Percentiles rank a stretch among this genome's conserved stretches.
These are phyloP conservation scores for Harpalus rubripes DNA, from an alignment of 2,888 invertebrate genomes.

Conservation along the genomic window DNA sequence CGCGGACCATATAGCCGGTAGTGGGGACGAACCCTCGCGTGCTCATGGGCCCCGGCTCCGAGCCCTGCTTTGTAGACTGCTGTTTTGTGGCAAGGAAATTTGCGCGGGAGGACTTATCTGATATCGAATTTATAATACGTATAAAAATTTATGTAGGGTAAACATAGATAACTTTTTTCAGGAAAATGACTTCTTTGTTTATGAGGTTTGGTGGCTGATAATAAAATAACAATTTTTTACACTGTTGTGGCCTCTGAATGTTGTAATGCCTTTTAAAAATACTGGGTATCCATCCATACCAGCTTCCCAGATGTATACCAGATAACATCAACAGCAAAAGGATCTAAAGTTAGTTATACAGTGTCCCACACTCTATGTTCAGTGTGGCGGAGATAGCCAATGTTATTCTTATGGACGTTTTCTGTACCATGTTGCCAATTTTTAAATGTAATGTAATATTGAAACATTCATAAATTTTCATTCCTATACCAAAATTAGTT, in stretches of 20 bases:
- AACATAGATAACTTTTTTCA: slow-evolving; percentile 1
- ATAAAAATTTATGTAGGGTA: slow-evolving; percentile 8
- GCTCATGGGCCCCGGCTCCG: not conserved
- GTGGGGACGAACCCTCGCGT: slow-evolving; percentile 40
- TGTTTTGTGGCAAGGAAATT: slow-evolving; percentile 12
- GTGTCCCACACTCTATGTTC: too few species aligned
- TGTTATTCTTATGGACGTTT: too few species aligned
- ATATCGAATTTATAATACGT: not conserved
- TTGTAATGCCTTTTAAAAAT: not conserved
- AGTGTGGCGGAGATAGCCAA: too few species aligned
- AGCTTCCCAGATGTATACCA: too few species aligned
- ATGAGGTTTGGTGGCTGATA: not conserved
- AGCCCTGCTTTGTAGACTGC: slow-evolving; percentile 3
- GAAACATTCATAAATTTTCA: too few species aligned
- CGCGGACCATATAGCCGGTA: slow-evolving; percentile 3
- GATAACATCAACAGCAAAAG: too few species aligned
- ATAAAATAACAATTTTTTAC: not conserved
- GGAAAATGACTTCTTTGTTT: not conserved
- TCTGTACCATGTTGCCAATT: too few species aligned
- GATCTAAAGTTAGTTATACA: too few species aligned
- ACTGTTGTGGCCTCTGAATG: not conserved
- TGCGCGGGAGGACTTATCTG: slow-evolving; percentile 8
- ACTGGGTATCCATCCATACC: too few species aligned
- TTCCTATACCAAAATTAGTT: too few species aligned
- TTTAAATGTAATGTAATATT: too few species aligned